Evolutionary conservation across 2,888 invertebrate genomes (phyloP).

Genomic region (Oscheius sp.): DNA sequence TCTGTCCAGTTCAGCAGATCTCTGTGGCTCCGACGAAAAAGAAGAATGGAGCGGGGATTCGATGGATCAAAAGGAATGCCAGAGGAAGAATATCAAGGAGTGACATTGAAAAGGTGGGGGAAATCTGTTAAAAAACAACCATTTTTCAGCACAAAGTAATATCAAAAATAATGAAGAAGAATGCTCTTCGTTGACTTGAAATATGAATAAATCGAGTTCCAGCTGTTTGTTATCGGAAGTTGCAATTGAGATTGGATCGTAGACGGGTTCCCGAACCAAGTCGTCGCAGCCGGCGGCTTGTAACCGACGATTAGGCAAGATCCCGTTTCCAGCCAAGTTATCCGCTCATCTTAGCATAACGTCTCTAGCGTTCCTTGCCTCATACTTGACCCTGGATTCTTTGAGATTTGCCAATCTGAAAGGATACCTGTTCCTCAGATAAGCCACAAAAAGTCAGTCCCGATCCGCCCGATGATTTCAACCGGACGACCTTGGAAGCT

Average conservation of each 20-base stretch:
- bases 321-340: constrained; percentile 25
- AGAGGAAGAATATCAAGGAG: neutral
- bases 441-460: neutral
- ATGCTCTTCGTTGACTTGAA: neutral
- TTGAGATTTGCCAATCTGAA: neutral
- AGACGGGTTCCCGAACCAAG: constrained; percentile 27
- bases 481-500: constrained; percentile 6
- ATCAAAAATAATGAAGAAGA: constrained; percentile 11
- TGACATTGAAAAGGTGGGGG: constrained; percentile 14
- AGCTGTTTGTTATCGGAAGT: constrained; percentile 37
- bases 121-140: neutral
- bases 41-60: neutral
- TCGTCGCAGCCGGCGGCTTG: constrained; percentile 18
- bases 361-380: constrained; percentile 1
- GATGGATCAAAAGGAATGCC: constrained; percentile 7
- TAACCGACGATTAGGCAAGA: constrained; percentile 28
- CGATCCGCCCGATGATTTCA: too few relatives aligned
- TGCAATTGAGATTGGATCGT: constrained; percentile 33
- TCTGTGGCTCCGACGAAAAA: constrained; percentile 1
- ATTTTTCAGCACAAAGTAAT: neutral
- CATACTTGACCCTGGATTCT: neutral
- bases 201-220: constrained; percentile 6
- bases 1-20: constrained; percentile 1
- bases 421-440: constrained; percentile 5
- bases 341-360: constrained; percentile 27